Base-by-base conservation (phyloP, 2,797 vertebrate species). In the Enteromius afrohamiltoni region DNA sequence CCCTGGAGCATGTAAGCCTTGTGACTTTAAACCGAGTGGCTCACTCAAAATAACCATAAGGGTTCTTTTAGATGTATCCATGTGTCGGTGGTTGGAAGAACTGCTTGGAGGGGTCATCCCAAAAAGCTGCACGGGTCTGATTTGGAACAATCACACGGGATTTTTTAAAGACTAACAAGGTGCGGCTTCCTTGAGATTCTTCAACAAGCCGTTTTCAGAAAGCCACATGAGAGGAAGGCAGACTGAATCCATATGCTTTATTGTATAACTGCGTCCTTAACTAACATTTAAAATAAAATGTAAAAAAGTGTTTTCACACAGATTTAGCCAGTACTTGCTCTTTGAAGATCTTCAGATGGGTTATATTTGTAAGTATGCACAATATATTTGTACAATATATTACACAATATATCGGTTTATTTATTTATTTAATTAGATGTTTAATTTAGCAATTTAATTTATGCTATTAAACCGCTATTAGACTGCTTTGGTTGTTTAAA, bases 21-120 rank as follows among this genome's bases (percentile, higher is more conserved):
- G 67, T 83, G 82, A 88, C 77, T 62, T 80, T 40, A 73, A 58
- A 68, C 51, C 10, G 55, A 71, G 60, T 40, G 21, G 40, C 42
- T 60, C 31, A 55, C 74, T 80, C 62, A 70, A 87, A 88, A 88
- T 87, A 85, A 82, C 77, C 69, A 21, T 71, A 77, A 40, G 62
- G 81, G 17, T 80, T 87, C 71, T 64, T 76, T 51, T 69, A 80
- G 79, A 88, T 85, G 31, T 40, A 29, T 49, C 65, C 73, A 70
- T 85, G 64, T 86, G 77, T 78, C 82, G 40, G 83, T 58, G 85
- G 82, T 88, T 77, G n/a, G 42, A 68, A 31, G 40, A 78, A 64
- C 80, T 80, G 47, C 83, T 86, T 81, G 21, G 16, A 75, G 47
- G 64, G 47, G 68, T 86, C 68, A 73, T 81, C 55, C 65, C 49